Conservation (phyloP, 2,888 invertebrate species). For the Boloria euphrosyne region DNA sequence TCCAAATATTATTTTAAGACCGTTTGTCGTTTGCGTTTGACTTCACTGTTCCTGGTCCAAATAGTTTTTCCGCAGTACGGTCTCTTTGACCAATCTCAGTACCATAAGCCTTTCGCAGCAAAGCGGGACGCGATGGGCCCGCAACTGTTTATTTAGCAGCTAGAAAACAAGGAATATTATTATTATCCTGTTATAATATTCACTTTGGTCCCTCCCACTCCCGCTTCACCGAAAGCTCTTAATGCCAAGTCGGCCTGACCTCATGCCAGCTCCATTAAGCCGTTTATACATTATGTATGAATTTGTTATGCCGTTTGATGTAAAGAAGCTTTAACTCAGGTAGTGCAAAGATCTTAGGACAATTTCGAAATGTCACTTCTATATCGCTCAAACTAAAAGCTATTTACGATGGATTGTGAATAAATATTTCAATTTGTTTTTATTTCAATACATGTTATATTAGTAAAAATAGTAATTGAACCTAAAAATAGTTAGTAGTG, state of each 20-base stretch:
- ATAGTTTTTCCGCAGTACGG: constrained; percentile 25
- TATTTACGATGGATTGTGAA: constrained; percentile 27
- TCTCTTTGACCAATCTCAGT: constrained; percentile 40
- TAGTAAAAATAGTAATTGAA: neutral
- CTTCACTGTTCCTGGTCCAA: constrained; percentile 14
- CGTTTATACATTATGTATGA: constrained; percentile 82
- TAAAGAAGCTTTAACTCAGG: constrained; percentile 79
- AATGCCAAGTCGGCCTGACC: constrained; percentile 79
- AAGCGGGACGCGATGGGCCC: constrained; percentile 33
- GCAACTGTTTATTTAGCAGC: constrained; percentile 47
- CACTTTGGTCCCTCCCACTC: constrained; percentile 67
- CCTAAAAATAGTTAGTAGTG: neutral
- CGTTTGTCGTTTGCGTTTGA: too few species aligned
- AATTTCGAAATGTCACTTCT: constrained; percentile 43
- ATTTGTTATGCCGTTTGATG: constrained; percentile 82
- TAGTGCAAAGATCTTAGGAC: constrained; percentile 70
- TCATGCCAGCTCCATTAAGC: constrained; percentile 81
- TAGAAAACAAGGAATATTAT: constrained; percentile 55
- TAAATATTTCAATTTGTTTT: constrained; percentile 26
- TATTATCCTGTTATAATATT: constrained; percentile 76
- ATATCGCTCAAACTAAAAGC: constrained; percentile 36
- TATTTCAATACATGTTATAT: neutral
- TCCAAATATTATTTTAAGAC: neutral
- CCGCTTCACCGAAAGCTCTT: constrained; percentile 77
- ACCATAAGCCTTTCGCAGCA: constrained; percentile 39